These are phyloP conservation scores for Protosalanx chinensis DNA, from an alignment of 2,797 vertebrate genomes.

Conservation along the genomic window DNA sequence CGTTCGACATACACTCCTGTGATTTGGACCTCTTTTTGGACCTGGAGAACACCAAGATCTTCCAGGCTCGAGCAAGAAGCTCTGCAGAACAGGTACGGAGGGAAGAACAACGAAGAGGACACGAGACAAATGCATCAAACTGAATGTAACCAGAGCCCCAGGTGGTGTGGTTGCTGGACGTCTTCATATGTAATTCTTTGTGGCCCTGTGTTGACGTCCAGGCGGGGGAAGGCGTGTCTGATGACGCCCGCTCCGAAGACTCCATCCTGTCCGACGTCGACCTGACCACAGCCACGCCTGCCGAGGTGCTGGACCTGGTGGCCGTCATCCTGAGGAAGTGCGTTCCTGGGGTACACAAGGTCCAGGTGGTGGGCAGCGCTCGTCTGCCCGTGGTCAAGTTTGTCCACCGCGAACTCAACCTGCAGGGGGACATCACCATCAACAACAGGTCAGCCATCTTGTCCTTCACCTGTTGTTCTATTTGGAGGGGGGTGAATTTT, in stretches of 20 bases:
- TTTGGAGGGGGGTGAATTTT: no score
- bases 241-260: conserved; percentile 73
- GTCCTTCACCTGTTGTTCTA: no score
- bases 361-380: conserved; percentile 79
- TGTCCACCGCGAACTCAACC: conserved; percentile 82
- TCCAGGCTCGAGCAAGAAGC: conserved; percentile 69
- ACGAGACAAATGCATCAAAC: not conserved
- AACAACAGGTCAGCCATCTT: conserved; percentile 81
- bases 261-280: conserved; percentile 82
- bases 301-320: conserved; percentile 81
- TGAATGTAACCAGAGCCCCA: not conserved
- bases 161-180: not conserved
- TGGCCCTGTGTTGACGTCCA: conserved; percentile 23
- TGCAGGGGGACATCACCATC: conserved; percentile 86
- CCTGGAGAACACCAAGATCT: conserved; percentile 79
- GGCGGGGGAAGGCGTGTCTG: conserved; percentile 61
- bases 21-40: conserved; percentile 90
- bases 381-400: conserved; percentile 89
- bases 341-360: conserved; percentile 86
- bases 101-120: not conserved
- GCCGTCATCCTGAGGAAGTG: conserved; percentile 82
- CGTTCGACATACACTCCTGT: conserved; percentile 84
- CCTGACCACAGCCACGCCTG: conserved; percentile 61
- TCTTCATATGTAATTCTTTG: no score
- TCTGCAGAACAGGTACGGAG: conserved; percentile 61